phyloP scores from a whole-genome alignment of 2,113 vertebrate species.

The Telmatochromis brachygnathus region DNA sequence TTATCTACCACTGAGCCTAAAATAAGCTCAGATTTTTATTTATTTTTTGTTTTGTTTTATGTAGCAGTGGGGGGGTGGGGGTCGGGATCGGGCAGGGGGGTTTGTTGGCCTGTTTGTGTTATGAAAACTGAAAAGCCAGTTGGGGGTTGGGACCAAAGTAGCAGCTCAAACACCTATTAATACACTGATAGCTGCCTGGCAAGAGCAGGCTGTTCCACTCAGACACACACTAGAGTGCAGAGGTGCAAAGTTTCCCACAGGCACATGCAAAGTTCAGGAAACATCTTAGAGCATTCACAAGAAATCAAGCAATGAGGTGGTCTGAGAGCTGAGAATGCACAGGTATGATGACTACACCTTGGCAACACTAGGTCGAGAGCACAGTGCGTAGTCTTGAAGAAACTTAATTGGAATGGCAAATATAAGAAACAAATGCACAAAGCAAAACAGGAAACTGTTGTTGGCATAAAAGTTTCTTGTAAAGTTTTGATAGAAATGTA shows the following conservation, averaged over 20 bases:
- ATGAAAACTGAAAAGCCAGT: conserved; percentile 13
- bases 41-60: neutral
- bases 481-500: neutral
- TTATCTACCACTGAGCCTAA: conserved; percentile 16
- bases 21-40: conserved; percentile 12
- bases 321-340: neutral
- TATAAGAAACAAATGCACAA: neutral
- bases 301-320: neutral
- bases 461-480: neutral
- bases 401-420: neutral
- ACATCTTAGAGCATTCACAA: neutral
- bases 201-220: conserved; percentile 49
- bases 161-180: conserved; percentile 59
- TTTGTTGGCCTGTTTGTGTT: conserved; percentile 35
- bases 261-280: neutral
- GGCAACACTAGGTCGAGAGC: neutral
- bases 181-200: conserved; percentile 51
- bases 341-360: neutral
- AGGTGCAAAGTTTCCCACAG: conserved; percentile 36
- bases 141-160: conserved; percentile 35
- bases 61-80: neutral
- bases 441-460: neutral
- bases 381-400: neutral
- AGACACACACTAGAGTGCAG: conserved; percentile 6
- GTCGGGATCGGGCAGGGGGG: neutral